Conservation (phyloP, 2,888 invertebrate genomes). For the Pristionchus exspectatus region DNA sequence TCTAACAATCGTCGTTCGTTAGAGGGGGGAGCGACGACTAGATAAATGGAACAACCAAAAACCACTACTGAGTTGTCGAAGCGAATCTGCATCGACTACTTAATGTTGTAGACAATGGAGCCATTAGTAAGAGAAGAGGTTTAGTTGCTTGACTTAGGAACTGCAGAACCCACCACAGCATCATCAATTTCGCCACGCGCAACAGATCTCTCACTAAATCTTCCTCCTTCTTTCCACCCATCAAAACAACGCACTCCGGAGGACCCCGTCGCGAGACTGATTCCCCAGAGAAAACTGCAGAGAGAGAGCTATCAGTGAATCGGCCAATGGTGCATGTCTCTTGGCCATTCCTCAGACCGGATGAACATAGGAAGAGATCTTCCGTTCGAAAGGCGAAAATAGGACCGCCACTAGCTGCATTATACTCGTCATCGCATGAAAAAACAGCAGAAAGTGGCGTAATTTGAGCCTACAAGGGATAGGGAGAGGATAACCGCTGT, state of each 20-base stretch:
- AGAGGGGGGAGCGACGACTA: background rate
- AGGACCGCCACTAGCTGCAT: background rate
- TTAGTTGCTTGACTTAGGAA: background rate
- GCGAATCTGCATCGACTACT: background rate
- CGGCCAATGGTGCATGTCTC: constrained; percentile 15
- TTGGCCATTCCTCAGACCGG: background rate
- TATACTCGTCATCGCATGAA: background rate
- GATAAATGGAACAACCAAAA: background rate
- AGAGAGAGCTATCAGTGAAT: constrained; percentile 22
- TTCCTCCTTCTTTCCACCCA: background rate
- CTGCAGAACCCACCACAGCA: background rate
- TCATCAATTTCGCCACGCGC: constrained; percentile 27
- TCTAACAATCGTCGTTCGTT: constrained; percentile 45
- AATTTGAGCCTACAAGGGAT: background rate
- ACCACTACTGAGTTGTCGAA: background rate
- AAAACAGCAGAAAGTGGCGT: constrained; percentile 15
- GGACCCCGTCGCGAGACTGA: background rate
- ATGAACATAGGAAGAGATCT: background rate
- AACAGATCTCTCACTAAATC: constrained; percentile 37
- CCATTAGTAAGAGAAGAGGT: background rate
- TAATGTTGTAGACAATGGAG: background rate
- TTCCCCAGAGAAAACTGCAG: background rate
- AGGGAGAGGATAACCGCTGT: background rate
- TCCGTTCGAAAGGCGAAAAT: background rate
- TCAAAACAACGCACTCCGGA: constrained; percentile 22